Evolutionary conservation across 2,888 invertebrate species (phyloP).

Genomic region (Sesamia inferens): DNA sequence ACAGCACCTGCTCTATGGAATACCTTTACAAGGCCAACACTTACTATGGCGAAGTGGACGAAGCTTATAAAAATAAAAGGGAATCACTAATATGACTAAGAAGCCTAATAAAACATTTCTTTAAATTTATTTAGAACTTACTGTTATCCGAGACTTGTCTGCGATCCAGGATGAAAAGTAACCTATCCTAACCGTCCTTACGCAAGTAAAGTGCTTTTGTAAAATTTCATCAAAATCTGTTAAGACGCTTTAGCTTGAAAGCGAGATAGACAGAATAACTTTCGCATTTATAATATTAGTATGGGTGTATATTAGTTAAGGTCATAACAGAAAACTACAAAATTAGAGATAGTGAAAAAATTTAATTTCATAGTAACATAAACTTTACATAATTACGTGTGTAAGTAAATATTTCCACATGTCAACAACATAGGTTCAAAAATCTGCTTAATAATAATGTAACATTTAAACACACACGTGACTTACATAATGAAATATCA

Average conservation of each 20-base stretch:
- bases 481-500: conserved; percentile 29
- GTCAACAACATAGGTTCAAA: conserved; percentile 15
- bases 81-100: neutral
- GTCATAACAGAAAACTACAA: conserved; percentile 1
- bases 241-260: no score
- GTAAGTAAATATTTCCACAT: conserved; percentile 16
- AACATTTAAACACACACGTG: conserved; percentile 27
- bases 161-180: no score
- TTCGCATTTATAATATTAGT: no score
- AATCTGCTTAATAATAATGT: conserved; percentile 10
- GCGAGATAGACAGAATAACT: no score
- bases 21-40: neutral
- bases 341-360: conserved; percentile 17
- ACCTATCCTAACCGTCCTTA: no score
- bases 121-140: no score
- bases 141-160: no score
- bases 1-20: neutral
- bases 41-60: neutral
- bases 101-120: neutral
- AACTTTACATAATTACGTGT: conserved; percentile 10
- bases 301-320: neutral
- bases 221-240: no score
- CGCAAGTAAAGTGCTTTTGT: no score
- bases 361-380: conserved; percentile 28
- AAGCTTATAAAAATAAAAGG: neutral